Evolutionary conservation across 2,797 vertebrate genomes (phyloP).

Genomic region (Orestias chungarensis): DNA sequence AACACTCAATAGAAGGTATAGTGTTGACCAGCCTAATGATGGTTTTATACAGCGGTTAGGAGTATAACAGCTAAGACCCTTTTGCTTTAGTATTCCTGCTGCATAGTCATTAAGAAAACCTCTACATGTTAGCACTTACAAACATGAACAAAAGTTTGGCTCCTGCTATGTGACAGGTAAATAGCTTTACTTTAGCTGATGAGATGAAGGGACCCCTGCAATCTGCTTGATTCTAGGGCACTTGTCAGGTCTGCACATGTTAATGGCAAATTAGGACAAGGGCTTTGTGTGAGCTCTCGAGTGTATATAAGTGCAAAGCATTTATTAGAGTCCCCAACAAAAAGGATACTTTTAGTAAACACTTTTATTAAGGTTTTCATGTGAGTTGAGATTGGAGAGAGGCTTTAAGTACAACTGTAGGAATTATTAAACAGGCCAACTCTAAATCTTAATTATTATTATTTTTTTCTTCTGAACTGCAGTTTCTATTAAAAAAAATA

Average conservation of each 20-base stretch:
- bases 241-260: constrained; percentile 39
- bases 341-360: background rate
- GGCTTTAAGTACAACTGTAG: background rate
- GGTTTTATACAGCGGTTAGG: constrained; percentile 37
- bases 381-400: constrained; percentile 6
- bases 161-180: constrained; percentile 33
- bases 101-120: constrained; percentile 16
- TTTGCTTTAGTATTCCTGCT: constrained; percentile 28
- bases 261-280: constrained; percentile 32
- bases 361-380: background rate
- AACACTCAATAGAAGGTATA: constrained; percentile 41
- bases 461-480: background rate
- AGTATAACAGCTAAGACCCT: constrained; percentile 38
- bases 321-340: constrained; percentile 12
- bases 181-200: constrained; percentile 65
- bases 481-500: too few species aligned
- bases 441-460: background rate
- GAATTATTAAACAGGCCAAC: background rate
- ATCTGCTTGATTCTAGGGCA: constrained; percentile 55
- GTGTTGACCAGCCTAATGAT: constrained; percentile 55
- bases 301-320: constrained; percentile 15
- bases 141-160: constrained; percentile 20
- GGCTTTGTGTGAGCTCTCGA: constrained; percentile 24
- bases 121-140: constrained; percentile 4
- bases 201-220: constrained; percentile 57